These are phyloP conservation scores for Poecilus cupreus DNA, from an alignment of 2,888 invertebrate species.

Conservation along the genomic window DNA sequence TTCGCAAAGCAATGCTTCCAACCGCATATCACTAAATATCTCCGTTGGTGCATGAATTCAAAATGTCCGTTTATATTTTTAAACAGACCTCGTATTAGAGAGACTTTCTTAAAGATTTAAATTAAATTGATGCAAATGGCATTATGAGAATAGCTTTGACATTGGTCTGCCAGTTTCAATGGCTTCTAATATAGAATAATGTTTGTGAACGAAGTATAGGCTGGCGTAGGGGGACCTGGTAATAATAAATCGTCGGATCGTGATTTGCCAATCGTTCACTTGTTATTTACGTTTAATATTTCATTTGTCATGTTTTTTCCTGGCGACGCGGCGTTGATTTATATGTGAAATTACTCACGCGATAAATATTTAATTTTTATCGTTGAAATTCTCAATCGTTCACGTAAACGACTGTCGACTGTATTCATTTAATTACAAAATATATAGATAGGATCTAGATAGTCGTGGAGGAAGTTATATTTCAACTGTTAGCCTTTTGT, in stretches of 20 bases:
- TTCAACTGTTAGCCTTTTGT: conserved; percentile 46
- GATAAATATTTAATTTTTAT: conserved; percentile 43
- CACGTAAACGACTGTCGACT: conserved; percentile 17
- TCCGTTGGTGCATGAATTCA: too few species aligned
- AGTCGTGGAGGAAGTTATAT: conserved; percentile 46
- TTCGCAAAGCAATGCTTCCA: too few species aligned
- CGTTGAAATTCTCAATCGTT: conserved; percentile 29
- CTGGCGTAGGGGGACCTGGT: background rate
- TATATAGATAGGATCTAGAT: conserved; percentile 35
- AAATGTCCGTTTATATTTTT: too few species aligned
- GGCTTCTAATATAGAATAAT: too few species aligned
- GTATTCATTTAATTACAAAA: conserved; percentile 47
- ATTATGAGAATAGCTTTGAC: too few species aligned
- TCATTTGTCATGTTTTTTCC: conserved; percentile 56
- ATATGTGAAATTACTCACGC: conserved; percentile 48
- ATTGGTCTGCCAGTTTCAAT: too few species aligned
- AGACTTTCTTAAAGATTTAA: too few species aligned
- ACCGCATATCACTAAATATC: too few species aligned
- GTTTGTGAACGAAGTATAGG: background rate
- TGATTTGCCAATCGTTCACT: conserved; percentile 56
- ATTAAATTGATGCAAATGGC: too few species aligned
- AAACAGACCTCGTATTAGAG: too few species aligned
- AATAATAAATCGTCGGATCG: conserved; percentile 53
- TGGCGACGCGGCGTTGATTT: conserved; percentile 45
- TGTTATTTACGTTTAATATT: conserved; percentile 55